phyloP scores from a whole-genome alignment of 2,888 invertebrate genomes.

The Malthinus seriepunctatus region DNA sequence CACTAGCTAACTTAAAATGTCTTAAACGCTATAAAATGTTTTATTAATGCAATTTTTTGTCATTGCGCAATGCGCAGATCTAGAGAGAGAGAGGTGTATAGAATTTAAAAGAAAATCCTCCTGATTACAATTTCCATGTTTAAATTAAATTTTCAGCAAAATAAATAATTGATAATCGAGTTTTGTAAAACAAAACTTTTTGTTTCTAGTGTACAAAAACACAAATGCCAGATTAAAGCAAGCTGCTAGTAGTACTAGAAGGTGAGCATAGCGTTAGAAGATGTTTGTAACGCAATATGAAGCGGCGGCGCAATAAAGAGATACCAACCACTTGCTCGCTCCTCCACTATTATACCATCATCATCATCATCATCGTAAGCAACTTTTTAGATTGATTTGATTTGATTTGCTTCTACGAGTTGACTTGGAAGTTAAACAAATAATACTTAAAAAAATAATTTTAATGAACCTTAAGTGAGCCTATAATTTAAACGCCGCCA shows the following conservation, averaged over 20 bases:
- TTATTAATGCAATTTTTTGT: too few relatives aligned
- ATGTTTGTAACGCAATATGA: slow-evolving; percentile 21
- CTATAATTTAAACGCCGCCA: slow-evolving; percentile 12
- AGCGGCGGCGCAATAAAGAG: slow-evolving; percentile 8
- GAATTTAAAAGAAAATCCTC: too few relatives aligned
- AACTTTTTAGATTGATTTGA: too few relatives aligned
- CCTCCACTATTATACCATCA: too few relatives aligned
- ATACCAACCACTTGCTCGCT: too few relatives aligned
- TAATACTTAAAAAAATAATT: not conserved
- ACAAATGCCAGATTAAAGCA: slow-evolving; percentile 30
- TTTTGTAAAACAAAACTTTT: slow-evolving; percentile 8
- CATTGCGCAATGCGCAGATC: too few relatives aligned
- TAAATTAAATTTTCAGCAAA: not conserved
- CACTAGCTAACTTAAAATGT: too few relatives aligned
- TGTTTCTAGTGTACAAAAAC: slow-evolving; percentile 20
- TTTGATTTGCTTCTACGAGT: slow-evolving; percentile 13
- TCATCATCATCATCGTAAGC: too few relatives aligned
- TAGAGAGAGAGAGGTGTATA: too few relatives aligned
- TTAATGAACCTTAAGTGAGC: too few relatives aligned
- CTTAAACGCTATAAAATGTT: too few relatives aligned
- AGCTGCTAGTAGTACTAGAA: slow-evolving; percentile 23
- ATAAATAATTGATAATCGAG: not conserved
- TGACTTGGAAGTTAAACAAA: slow-evolving; percentile 20
- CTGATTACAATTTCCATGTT: not conserved
- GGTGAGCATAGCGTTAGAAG: slow-evolving; percentile 23